These are phyloP conservation scores for Drosophila nannoptera DNA, from an alignment of 1,140 invertebrate species.

Conservation along the genomic window DNA sequence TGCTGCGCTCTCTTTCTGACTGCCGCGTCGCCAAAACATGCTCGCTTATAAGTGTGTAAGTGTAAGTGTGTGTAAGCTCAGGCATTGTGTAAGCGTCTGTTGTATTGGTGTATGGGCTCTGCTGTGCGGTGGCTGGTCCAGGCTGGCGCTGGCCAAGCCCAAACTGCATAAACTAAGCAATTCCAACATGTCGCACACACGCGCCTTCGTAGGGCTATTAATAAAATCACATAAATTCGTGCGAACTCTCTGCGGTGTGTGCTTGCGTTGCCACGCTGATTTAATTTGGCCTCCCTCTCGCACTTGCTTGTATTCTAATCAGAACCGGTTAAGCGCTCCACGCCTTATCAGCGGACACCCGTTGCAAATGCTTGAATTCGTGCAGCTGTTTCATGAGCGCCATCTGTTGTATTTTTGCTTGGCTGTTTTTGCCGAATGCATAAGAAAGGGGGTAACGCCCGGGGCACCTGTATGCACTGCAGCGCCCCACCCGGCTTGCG, in stretches of 20 bases:
- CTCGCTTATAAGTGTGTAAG: background rate
- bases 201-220: conserved; percentile 10
- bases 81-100: conserved; percentile 26
- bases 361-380: conserved; percentile 7
- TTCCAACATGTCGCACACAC: conserved; percentile 8
- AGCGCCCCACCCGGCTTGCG: background rate
- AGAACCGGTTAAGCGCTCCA: conserved; percentile 5
- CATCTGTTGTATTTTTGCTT: conserved; percentile 4
- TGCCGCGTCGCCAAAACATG: background rate
- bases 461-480: conserved; percentile 4
- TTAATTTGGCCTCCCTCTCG: background rate
- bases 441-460: background rate
- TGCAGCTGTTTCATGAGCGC: conserved; percentile 7
- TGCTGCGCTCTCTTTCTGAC: conserved; percentile 45
- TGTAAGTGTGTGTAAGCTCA: conserved; percentile 6
- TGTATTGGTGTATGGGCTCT: background rate
- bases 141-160: conserved; percentile 16
- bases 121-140: conserved; percentile 30
- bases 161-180: conserved; percentile 7
- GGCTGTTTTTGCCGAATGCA: conserved; percentile 7
- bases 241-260: conserved; percentile 4
- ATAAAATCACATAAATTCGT: conserved; percentile 39
- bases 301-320: conserved; percentile 9
- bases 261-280: background rate
- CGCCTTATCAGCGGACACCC: conserved; percentile 12